Percentiles rank a stretch among this genome's conserved stretches.
Conservation (phyloP, 2,888 invertebrate species). For the Lasioglossum malachurum region DNA sequence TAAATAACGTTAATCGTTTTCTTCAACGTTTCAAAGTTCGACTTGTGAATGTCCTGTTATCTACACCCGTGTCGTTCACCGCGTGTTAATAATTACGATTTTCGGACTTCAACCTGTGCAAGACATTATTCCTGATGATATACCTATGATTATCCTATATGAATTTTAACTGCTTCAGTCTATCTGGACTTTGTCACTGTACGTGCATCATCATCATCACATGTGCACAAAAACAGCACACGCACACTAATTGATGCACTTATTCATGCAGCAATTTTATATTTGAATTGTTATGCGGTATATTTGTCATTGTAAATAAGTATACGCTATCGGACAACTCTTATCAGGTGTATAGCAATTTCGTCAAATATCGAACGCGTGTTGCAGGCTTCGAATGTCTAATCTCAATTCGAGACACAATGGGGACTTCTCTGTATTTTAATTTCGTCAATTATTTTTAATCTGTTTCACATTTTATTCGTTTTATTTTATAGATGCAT, state of each 20-base stretch:
- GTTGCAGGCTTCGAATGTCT: background rate
- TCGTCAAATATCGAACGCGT: background rate
- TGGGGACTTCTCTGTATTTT: too few relatives aligned
- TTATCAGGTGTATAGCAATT: background rate
- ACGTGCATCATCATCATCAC: background rate
- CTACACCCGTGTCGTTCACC: background rate
- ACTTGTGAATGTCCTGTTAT: background rate
- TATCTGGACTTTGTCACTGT: background rate
- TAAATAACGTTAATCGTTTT: background rate
- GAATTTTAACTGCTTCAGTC: background rate
- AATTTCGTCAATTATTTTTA: too few relatives aligned
- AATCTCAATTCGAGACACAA: too few relatives aligned
- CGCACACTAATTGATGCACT: background rate
- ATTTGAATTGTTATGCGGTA: background rate
- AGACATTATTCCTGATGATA: background rate
- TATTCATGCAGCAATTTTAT: background rate
- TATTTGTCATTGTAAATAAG: too few relatives aligned
- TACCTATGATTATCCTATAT: background rate
- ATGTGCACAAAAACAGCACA: background rate
- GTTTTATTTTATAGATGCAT: too few relatives aligned
- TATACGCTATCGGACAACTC: too few relatives aligned
- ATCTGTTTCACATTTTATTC: too few relatives aligned
- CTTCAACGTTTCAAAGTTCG: background rate
- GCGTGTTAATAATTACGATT: background rate
- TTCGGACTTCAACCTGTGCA: background rate